Evolutionary conservation across 2,113 vertebrate genomes (phyloP).

Genomic region (Hippocampus comes): DNA sequence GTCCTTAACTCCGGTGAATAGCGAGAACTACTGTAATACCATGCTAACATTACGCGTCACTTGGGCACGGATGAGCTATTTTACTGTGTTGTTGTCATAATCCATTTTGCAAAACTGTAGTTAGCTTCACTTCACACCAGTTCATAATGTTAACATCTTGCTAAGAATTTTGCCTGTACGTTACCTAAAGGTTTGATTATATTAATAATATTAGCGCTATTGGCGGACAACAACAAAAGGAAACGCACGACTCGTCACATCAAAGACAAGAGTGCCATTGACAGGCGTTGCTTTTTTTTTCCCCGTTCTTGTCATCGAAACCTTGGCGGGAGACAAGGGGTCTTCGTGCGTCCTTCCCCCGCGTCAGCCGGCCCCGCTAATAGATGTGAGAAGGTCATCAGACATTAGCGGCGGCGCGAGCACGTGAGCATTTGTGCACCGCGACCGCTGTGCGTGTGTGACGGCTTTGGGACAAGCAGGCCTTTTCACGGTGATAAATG

Average conservation of each 20-base stretch:
- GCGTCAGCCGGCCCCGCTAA: slow-evolving; percentile 80
- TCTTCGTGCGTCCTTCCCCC: slow-evolving; percentile 66
- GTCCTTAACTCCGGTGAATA: too few species aligned
- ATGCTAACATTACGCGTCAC: too few species aligned
- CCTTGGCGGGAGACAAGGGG: slow-evolving; percentile 70
- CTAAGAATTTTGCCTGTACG: too few species aligned
- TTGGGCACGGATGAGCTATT: too few species aligned
- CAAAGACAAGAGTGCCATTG: slow-evolving; percentile 56
- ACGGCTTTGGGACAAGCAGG: slow-evolving; percentile 92
- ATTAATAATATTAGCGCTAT: slow-evolving; percentile 18
- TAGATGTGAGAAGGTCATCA: slow-evolving; percentile 94
- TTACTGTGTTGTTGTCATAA: too few species aligned
- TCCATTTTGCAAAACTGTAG: too few species aligned
- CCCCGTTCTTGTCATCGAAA: slow-evolving; percentile 69
- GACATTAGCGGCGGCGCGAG: slow-evolving; percentile 91
- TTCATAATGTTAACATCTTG: too few species aligned
- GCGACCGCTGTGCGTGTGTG: slow-evolving; percentile 83
- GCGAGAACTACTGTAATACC: too few species aligned
- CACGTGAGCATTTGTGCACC: slow-evolving; percentile 97
- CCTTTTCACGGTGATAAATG: slow-evolving; percentile 99
- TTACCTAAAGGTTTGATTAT: too few species aligned
- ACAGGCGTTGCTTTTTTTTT: slow-evolving; percentile 69
- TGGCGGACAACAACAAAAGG: slow-evolving; percentile 22
- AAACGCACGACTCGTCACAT: slow-evolving; percentile 25
- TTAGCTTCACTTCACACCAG: too few species aligned